A percentile compares a stretch with the other conserved stretches of the same genome.
Conservation (phyloP, 2,113 vertebrate genomes). For the Nothocercus nigrocapillus region DNA sequence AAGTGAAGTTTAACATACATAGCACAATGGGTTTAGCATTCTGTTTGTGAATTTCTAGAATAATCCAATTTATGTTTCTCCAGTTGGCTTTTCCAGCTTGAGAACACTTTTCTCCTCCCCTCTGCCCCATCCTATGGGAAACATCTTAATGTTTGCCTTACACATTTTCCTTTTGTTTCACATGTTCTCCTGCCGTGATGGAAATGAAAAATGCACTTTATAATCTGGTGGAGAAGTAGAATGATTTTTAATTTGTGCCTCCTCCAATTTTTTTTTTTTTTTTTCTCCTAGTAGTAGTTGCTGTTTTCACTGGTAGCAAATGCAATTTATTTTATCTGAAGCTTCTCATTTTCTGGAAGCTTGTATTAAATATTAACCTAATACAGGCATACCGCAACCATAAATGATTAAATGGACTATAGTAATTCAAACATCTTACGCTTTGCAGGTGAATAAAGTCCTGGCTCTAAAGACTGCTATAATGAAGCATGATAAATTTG, state of each 20-base stretch:
- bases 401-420: background rate
- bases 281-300: background rate
- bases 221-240: background rate
- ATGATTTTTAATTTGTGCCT: background rate
- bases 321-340: background rate
- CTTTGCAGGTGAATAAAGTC: background rate
- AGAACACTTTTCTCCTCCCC: background rate
- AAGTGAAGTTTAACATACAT: background rate
- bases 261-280: background rate
- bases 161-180: background rate
- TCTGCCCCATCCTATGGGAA: background rate
- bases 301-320: background rate
- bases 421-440: background rate
- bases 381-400: background rate
- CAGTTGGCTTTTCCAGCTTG: background rate
- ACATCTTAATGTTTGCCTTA: background rate
- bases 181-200: background rate
- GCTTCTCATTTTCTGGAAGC: background rate
- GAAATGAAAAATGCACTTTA: background rate
- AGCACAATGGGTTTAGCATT: background rate
- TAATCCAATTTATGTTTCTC: background rate
- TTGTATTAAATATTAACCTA: slow-evolving; percentile 27
- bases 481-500: slow-evolving; percentile 15
- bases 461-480: background rate
- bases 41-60: background rate